Conservation (phyloP, 2,888 invertebrate species). For the Diaprepes abbreviatus region DNA sequence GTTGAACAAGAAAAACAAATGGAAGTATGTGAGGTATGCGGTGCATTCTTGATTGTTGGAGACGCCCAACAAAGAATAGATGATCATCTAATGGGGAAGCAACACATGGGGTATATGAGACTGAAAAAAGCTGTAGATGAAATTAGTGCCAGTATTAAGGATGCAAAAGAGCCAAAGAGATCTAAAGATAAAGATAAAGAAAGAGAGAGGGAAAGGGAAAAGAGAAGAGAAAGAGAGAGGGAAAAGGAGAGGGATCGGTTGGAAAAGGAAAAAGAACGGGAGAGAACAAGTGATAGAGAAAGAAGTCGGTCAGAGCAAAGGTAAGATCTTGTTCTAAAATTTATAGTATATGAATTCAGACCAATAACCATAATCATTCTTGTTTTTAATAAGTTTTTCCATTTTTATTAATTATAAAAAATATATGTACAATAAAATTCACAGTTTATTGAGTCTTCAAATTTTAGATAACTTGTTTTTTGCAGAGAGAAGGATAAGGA, state of each 20-base stretch:
- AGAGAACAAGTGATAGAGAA: constrained; percentile 18
- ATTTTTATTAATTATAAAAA: too few relatives aligned
- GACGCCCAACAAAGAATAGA: constrained; percentile 98
- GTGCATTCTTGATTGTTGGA: constrained; percentile 98
- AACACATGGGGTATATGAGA: constrained; percentile 91
- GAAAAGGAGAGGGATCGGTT: constrained; percentile 47
- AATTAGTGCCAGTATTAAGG: constrained; percentile 67
- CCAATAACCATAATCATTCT: too few relatives aligned
- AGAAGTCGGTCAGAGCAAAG: constrained; percentile 44
- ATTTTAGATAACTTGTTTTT: too few relatives aligned
- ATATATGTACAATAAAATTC: too few relatives aligned
- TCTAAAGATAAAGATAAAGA: constrained; percentile 56
- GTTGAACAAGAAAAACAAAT: constrained; percentile 96
- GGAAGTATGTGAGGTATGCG: constrained; percentile 99
- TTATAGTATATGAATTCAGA: too few relatives aligned
- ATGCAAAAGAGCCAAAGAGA: constrained; percentile 58
- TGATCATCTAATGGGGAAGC: constrained; percentile 98
- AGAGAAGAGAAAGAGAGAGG: constrained; percentile 52
- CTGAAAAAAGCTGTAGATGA: constrained; percentile 79
- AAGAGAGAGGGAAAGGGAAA: constrained; percentile 53
- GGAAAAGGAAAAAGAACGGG: constrained; percentile 42
- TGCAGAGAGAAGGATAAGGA: constrained; percentile 24
- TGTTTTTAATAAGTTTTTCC: too few relatives aligned
- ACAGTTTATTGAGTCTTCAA: too few relatives aligned
- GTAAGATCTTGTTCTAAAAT: constrained; percentile 19